These are phyloP conservation scores for Felis catus DNA, from an alignment of 2,113 vertebrate genomes.

Conservation along the genomic window DNA sequence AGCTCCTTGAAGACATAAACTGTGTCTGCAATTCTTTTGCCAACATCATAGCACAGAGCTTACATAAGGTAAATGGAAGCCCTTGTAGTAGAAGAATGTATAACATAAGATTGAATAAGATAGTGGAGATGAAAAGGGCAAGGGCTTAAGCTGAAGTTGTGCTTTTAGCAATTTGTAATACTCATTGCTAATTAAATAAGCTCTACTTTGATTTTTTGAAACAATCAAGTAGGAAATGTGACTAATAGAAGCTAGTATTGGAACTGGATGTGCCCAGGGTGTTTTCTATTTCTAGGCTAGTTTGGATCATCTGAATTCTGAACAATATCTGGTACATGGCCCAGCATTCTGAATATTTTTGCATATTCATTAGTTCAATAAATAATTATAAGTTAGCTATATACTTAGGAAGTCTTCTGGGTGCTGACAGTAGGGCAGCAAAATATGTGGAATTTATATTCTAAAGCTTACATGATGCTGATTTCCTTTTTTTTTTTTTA, in stretches of 20 bases:
- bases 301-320: not conserved
- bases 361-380: constrained; percentile 17
- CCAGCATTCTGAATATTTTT: not conserved
- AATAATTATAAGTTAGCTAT: not conserved
- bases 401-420: not conserved
- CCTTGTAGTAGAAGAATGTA: not conserved
- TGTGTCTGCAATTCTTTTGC: not conserved
- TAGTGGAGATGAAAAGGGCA: not conserved
- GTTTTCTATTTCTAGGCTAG: not conserved
- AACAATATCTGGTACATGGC: not conserved
- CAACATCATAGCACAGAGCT: not conserved
- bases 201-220: not conserved
- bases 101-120: not conserved
- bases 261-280: not conserved
- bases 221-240: not conserved
- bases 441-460: not conserved
- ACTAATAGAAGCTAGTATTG: not conserved
- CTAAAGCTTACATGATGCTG: not conserved
- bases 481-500: not conserved
- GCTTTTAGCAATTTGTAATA: not conserved
- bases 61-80: not conserved
- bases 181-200: constrained; percentile 6
- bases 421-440: not conserved
- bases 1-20: not conserved
- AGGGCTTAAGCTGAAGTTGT: not conserved